These are phyloP conservation scores for Proterorhinus semilunaris DNA, from an alignment of 2,113 vertebrate genomes.

Conservation along the genomic window DNA sequence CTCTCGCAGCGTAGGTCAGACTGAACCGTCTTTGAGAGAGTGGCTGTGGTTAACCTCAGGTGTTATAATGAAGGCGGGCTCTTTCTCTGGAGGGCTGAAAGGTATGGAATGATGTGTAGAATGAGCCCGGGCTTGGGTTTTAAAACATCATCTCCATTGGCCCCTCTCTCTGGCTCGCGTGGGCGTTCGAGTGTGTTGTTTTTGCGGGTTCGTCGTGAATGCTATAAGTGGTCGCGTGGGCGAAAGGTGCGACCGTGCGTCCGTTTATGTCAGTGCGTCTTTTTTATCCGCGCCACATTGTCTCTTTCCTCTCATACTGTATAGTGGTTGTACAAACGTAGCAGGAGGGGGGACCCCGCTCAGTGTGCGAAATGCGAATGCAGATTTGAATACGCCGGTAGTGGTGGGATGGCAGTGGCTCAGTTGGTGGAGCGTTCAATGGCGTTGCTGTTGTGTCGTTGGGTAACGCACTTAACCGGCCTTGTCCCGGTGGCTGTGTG, in stretches of 20 bases:
- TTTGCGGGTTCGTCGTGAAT: conserved; percentile 49
- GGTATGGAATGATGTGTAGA: conserved; percentile 12
- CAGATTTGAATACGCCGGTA: neutral
- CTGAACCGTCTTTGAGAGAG: neutral
- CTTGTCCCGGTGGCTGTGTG: no score
- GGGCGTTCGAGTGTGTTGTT: conserved; percentile 66
- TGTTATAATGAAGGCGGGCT: conserved; percentile 29
- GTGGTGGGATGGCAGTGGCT: neutral
- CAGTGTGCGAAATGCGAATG: neutral
- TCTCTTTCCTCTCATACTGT: conserved; percentile 7
- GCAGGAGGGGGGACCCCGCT: no score
- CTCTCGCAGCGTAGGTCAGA: neutral
- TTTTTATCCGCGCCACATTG: conserved; percentile 22
- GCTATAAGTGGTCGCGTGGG: conserved; percentile 57
- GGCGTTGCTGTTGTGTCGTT: no score
- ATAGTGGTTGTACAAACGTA: neutral
- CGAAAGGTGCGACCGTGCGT: conserved; percentile 34
- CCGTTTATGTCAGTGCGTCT: conserved; percentile 31
- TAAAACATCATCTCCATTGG: conserved; percentile 22
- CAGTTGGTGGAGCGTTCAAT: neutral
- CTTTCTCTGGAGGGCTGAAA: conserved; percentile 10
- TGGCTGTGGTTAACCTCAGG: conserved; percentile 44
- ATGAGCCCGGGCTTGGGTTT: conserved; percentile 5
- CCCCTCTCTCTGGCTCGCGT: conserved; percentile 22
- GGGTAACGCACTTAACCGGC: no score